Base-by-base conservation (phyloP, 2,888 invertebrate species). In the Epinotia demarniana region DNA sequence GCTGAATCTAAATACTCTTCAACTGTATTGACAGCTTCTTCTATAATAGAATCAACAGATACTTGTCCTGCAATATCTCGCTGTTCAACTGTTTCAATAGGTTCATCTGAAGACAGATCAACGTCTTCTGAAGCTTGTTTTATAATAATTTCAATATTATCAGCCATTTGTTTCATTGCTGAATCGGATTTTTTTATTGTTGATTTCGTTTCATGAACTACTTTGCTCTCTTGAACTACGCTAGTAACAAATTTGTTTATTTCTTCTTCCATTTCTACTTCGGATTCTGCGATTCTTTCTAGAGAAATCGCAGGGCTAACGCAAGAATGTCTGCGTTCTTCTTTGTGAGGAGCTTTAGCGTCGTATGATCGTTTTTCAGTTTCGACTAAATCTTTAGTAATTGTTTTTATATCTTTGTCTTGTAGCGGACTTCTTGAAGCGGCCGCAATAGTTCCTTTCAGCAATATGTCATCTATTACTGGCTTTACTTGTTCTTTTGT, bases 121-220 rank as follows among this genome's bases (percentile, higher is more conserved):
- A 93, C 80, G 53, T 94, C 94, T 85, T 94, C 94, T 3, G 94
- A 94, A 53, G 94, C 94, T 78, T 94, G 94, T 85, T 94, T 94
- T 1, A 94, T 94, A 27, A 94, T 94, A 19, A 94, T 94, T 87
- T 94, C 94, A 72, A 94, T 94, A 78, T 94, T 94, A 78, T 94
- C 94, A 75, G 94, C 94, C 93, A 94, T 94, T 87, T 94, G 90
- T 81, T 94, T 94, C 93, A 94, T 94, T 9, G 93, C 89, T 3
- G 94, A 94, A 77, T 94, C 94, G 3, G 94, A 94, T 83, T 93
- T 94, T 76, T 93, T 93, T 77, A 94, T 83, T 77, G 89, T 90
- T 64, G 81, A 76, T 77, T 81, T 82, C 5, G 71, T 78, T 78
- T 88, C 86, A 33, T 80, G 78, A 33, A 81, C 72, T 72, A 84